These are phyloP conservation scores for Habropoda laboriosa DNA, from an alignment of 1,140 invertebrate genomes.

Conservation along the genomic window DNA sequence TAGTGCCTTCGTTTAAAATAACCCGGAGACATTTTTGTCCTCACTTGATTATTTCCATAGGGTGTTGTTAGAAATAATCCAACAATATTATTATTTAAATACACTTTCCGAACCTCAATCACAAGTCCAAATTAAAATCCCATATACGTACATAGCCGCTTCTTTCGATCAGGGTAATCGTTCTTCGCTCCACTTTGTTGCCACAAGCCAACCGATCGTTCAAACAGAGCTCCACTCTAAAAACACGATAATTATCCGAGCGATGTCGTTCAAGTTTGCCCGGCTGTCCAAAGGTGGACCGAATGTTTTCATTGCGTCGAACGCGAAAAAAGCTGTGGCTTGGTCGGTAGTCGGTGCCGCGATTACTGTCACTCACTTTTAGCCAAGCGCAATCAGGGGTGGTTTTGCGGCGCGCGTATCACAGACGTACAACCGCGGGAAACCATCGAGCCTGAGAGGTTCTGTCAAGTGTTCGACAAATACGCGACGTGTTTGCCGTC, in stretches of 20 bases:
- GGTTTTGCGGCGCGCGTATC: constrained; percentile 48
- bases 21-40: too few relatives aligned
- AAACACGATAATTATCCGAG: neutral
- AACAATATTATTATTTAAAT: too few relatives aligned
- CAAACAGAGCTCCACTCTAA: neutral
- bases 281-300: too few relatives aligned
- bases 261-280: neutral
- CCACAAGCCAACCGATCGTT: neutral
- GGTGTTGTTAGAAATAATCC: too few relatives aligned
- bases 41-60: too few relatives aligned
- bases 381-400: constrained; percentile 10
- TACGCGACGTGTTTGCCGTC: constrained; percentile 63
- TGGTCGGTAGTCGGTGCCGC: neutral
- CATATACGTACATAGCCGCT: too few relatives aligned
- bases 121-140: too few relatives aligned
- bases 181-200: neutral
- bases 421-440: constrained; percentile 54
- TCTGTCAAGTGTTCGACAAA: constrained; percentile 67
- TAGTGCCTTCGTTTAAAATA: too few relatives aligned
- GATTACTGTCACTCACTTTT: constrained; percentile 52
- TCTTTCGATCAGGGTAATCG: neutral
- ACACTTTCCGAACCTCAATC: too few relatives aligned
- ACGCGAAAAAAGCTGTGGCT: constrained; percentile 9
- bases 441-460: constrained; percentile 61
- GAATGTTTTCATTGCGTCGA: neutral